A percentile compares a stretch with the other conserved stretches of the same genome.
These are phyloP conservation scores for Lathronympha strigana DNA, from an alignment of 2,888 invertebrate species.

Conservation along the genomic window DNA sequence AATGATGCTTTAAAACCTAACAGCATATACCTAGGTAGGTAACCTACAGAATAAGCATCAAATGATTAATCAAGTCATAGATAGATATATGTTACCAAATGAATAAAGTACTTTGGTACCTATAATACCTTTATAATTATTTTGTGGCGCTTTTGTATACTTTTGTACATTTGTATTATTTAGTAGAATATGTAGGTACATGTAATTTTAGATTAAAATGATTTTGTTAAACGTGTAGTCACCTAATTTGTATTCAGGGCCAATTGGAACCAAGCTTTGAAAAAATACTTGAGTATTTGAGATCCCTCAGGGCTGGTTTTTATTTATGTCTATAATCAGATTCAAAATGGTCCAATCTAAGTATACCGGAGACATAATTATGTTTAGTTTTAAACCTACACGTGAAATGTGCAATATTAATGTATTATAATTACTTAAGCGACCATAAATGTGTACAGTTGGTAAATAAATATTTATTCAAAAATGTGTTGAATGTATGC, in stretches of 20 bases:
- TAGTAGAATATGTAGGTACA: background rate
- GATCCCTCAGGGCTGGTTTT: too few species aligned
- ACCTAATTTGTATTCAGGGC: background rate
- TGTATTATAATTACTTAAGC: background rate
- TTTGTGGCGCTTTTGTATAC: background rate
- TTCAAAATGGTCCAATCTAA: background rate
- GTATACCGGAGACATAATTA: background rate
- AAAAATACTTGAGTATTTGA: too few species aligned
- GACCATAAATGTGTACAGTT: background rate
- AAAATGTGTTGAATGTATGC: background rate
- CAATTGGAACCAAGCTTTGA: background rate
- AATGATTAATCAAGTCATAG: too few species aligned
- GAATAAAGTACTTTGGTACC: too few species aligned
- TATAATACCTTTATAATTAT: background rate
- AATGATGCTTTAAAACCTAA: too few species aligned
- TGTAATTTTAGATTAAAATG: background rate
- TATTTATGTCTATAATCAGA: background rate
- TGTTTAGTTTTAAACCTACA: background rate
- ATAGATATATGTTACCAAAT: too few species aligned
- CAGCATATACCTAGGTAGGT: too few species aligned
- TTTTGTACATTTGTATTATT: conserved; percentile 10
- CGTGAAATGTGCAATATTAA: conserved; percentile 1
- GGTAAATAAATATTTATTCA: background rate
- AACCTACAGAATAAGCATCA: too few species aligned
- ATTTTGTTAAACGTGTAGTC: background rate